Evolutionary conservation across 2,888 invertebrate species (phyloP).

Genomic region (Sacculina carcini): DNA sequence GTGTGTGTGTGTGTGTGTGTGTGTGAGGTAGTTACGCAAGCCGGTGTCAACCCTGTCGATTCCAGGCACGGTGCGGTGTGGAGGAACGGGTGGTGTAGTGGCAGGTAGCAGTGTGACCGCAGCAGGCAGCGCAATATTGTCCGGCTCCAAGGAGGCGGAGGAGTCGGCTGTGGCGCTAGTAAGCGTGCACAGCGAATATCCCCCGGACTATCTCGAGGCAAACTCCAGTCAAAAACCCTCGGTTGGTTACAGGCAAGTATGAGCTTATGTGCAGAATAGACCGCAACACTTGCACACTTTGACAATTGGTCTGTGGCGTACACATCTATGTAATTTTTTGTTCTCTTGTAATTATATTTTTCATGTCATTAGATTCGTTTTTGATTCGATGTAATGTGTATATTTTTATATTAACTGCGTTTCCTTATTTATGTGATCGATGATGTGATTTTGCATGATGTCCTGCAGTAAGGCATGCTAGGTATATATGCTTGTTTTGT

Average conservation of each 20-base stretch:
- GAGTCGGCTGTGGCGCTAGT: constrained; percentile 73
- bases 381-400: no score
- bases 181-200: constrained; percentile 69
- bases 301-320: no score
- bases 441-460: no score
- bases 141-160: constrained; percentile 28
- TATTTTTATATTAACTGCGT: no score
- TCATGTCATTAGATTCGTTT: no score
- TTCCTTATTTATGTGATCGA: no score
- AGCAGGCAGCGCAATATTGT: constrained; percentile 21
- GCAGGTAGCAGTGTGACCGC: constrained; percentile 6
- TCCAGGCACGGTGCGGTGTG: constrained; percentile 32
- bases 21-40: constrained; percentile 54
- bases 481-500: no score
- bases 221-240: constrained; percentile 37
- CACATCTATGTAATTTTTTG: no score
- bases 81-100: constrained; percentile 8
- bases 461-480: no score
- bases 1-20: not conserved
- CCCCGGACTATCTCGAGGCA: constrained; percentile 40
- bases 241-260: constrained; percentile 56
- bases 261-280: no score
- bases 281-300: no score
- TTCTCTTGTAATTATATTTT: no score
- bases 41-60: constrained; percentile 90